These are phyloP conservation scores for Lepidostoma basale DNA, from an alignment of 1,140 invertebrate genomes.

Conservation along the genomic window DNA sequence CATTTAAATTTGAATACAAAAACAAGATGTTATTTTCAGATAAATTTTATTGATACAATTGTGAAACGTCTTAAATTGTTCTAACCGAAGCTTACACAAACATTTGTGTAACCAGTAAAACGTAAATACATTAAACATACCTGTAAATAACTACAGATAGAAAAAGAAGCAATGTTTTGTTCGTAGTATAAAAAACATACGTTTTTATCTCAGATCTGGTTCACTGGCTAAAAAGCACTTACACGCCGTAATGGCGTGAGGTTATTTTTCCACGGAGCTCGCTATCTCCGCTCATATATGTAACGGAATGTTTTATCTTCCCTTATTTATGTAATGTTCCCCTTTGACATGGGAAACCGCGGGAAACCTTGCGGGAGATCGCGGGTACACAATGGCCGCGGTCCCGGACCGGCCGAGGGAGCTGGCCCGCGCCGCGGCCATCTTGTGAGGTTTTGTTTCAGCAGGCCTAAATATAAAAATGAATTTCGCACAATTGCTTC, in stretches of 20 bases:
- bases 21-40: too few species aligned
- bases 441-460: constrained; percentile 23
- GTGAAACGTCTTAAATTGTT: too few species aligned
- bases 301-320: constrained; percentile 41
- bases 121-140: too few species aligned
- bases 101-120: too few species aligned
- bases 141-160: too few species aligned
- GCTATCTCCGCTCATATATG: constrained; percentile 32
- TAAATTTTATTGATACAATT: too few species aligned
- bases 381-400: constrained; percentile 8
- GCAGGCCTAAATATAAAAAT: constrained; percentile 3
- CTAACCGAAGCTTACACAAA: too few species aligned
- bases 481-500: constrained; percentile 2
- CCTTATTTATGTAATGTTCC: constrained; percentile 42
- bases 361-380: constrained; percentile 23
- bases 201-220: constrained; percentile 1
- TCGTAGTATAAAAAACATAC: background rate
- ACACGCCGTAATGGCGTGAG: constrained; percentile 23
- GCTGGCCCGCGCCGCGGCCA: too few species aligned
- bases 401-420: constrained; percentile 8
- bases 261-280: constrained; percentile 26
- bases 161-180: too few species aligned
- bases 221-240: constrained; percentile 36
- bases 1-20: too few species aligned
- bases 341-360: constrained; percentile 36